Evolutionary conservation across 2,797 vertebrate genomes (phyloP).

Genomic region (Platalea minor): DNA sequence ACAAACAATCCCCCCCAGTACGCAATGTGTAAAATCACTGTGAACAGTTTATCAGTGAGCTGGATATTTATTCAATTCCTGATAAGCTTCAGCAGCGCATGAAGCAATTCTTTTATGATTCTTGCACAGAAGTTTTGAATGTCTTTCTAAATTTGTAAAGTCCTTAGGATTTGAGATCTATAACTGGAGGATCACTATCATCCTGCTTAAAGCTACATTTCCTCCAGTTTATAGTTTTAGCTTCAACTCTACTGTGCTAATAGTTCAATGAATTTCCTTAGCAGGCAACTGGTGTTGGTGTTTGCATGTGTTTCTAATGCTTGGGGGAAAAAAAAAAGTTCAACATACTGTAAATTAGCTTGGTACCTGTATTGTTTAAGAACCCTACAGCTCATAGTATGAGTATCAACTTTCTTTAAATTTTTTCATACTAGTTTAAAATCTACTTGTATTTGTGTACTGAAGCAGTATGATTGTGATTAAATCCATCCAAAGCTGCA

Average conservation of each 20-base stretch:
- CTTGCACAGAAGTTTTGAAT: background rate
- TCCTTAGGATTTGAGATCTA: background rate
- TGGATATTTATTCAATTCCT: background rate
- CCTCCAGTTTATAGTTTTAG: background rate
- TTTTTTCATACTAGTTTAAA: background rate
- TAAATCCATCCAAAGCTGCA: background rate
- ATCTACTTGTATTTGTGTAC: background rate
- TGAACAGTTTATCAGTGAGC: background rate
- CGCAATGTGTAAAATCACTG: background rate
- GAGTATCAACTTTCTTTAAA: background rate
- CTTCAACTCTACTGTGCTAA: background rate
- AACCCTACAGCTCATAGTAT: background rate
- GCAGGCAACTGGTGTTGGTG: background rate
- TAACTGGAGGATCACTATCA: background rate
- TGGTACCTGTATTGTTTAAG: background rate
- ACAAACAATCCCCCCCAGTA: background rate
- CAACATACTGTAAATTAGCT: background rate
- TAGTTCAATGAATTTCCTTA: background rate
- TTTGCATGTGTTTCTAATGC: background rate
- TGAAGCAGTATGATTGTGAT: background rate
- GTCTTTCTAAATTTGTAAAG: background rate
- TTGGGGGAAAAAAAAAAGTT: no score
- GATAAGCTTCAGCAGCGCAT: background rate
- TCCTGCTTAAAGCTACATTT: background rate
- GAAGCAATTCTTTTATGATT: background rate